A percentile compares a stretch with the other conserved stretches of the same genome.
phyloP scores from a whole-genome alignment of 1,140 invertebrate genomes.

The Microplitis mediator region DNA sequence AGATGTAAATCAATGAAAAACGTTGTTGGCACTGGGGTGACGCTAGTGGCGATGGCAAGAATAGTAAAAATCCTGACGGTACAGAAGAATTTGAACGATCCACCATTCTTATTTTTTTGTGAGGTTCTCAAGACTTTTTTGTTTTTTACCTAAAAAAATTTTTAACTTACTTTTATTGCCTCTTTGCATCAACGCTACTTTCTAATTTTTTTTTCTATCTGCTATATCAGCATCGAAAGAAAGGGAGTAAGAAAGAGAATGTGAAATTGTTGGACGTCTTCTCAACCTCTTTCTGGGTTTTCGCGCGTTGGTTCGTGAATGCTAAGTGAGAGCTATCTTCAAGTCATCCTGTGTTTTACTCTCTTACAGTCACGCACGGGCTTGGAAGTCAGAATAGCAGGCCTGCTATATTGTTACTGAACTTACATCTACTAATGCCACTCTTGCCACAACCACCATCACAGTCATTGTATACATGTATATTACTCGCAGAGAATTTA shows the following conservation, averaged over 20 bases:
- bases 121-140: conserved; percentile 21
- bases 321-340: conserved; percentile 53
- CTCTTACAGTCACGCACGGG: conserved; percentile 17
- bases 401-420: no score
- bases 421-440: no score
- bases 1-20: conserved; percentile 60
- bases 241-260: not conserved
- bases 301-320: conserved; percentile 52
- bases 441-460: no score
- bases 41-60: no score
- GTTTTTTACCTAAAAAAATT: not conserved
- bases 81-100: conserved; percentile 41
- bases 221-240: not conserved
- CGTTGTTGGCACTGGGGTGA: conserved; percentile 11
- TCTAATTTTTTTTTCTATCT: conserved; percentile 18
- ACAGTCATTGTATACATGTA: no score
- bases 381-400: not conserved
- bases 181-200: not conserved
- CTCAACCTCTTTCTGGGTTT: conserved; percentile 17
- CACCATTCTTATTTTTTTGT: conserved; percentile 37
- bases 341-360: not conserved
- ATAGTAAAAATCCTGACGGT: no score
- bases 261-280: conserved; percentile 5
- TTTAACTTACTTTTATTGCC: not conserved
- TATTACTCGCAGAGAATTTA: no score